A percentile compares a stretch with the other conserved stretches of the same genome.
Evolutionary conservation across 2,888 invertebrate species (phyloP).

Genomic region (Baccha elongata): DNA sequence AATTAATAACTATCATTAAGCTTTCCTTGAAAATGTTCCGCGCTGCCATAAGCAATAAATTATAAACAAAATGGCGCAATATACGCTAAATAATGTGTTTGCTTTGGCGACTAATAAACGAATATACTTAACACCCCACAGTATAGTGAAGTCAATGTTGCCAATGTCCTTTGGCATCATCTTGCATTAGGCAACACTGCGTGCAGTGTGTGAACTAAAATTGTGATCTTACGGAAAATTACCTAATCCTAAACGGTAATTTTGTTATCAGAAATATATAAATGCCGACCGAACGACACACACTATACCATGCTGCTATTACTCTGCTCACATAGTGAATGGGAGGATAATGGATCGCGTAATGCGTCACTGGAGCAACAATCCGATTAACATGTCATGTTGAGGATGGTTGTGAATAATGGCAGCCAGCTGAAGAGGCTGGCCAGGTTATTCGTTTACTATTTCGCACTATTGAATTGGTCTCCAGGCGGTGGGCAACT

Average conservation of each 20-base stretch:
- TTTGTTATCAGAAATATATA: constrained; percentile 61
- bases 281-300: constrained; percentile 27
- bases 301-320: too few relatives aligned
- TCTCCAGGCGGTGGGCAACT: constrained; percentile 43
- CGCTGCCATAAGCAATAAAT: constrained; percentile 51
- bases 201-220: too few relatives aligned
- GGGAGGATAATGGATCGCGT: constrained; percentile 60
- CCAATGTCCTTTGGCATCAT: constrained; percentile 44
- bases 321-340: too few relatives aligned
- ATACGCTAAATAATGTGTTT: constrained; percentile 9
- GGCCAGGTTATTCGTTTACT: constrained; percentile 35
- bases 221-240: constrained; percentile 45
- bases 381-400: constrained; percentile 71
- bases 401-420: constrained; percentile 63
- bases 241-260: constrained; percentile 55
- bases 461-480: constrained; percentile 48
- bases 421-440: constrained; percentile 26
- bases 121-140: constrained; percentile 42
- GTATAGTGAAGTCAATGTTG: constrained; percentile 37
- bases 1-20: constrained; percentile 64
- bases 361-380: constrained; percentile 67
- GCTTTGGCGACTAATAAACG: constrained; percentile 45
- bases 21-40: constrained; percentile 34
- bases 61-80: constrained; percentile 65
- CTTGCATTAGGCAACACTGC: too few relatives aligned